Percentiles rank a stretch among this genome's conserved stretches.
These are phyloP conservation scores for Xylota sylvarum DNA, from an alignment of 2,888 invertebrate species.

Conservation along the genomic window DNA sequence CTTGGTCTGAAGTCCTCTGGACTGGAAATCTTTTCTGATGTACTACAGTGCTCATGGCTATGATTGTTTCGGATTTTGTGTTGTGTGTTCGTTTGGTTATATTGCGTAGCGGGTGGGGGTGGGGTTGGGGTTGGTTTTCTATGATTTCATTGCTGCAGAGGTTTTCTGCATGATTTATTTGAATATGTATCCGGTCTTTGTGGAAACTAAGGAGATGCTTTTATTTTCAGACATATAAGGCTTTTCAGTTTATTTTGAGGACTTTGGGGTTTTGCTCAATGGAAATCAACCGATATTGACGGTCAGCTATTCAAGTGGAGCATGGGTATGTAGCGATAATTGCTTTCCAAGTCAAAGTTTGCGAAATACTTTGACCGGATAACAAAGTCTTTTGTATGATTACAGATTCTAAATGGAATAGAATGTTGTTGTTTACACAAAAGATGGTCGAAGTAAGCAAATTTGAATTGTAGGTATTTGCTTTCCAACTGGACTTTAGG, in stretches of 20 bases:
- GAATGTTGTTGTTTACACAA: background rate
- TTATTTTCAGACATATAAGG: background rate
- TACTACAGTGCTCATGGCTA: constrained; percentile 36
- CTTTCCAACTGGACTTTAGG: background rate
- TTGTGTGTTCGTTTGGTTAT: constrained; percentile 13
- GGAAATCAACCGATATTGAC: background rate
- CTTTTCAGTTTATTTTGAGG: constrained; percentile 6
- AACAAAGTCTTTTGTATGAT: background rate
- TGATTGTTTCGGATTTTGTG: constrained; percentile 60
- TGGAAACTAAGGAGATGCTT: background rate
- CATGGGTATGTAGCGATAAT: constrained; percentile 8
- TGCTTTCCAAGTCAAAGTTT: constrained; percentile 25
- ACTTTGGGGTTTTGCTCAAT: constrained; percentile 24
- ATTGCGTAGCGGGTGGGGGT: background rate
- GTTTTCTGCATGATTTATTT: constrained; percentile 59
- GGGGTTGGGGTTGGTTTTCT: background rate
- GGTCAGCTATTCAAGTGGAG: background rate
- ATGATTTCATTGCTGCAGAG: constrained; percentile 39
- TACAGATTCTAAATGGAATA: background rate
- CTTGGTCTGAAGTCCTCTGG: constrained; percentile 27
- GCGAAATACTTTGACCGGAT: background rate
- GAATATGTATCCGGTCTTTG: constrained; percentile 38
- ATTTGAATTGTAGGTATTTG: background rate
- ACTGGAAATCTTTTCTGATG: constrained; percentile 36
- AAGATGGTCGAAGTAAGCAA: background rate